Conservation (phyloP, 2,113 vertebrate genomes). For the Rhinolophus ferrumequinum region DNA sequence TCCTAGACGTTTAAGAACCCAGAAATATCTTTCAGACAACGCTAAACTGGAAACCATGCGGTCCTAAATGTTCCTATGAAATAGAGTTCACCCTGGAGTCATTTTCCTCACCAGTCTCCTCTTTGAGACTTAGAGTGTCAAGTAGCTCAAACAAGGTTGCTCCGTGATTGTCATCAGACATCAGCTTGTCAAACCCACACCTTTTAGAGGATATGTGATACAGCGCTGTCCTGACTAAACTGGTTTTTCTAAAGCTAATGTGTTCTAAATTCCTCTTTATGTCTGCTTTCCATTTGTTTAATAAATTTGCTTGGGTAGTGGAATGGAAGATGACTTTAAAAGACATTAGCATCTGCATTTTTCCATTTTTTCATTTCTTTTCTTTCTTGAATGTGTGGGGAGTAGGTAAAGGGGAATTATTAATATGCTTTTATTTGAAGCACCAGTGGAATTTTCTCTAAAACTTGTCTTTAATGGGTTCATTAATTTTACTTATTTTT, state of each 20-base stretch:
- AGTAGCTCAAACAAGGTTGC: neutral
- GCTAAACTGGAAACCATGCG: neutral
- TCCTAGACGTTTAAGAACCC: neutral
- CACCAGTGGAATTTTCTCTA: constrained; percentile 35
- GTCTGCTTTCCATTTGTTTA: constrained; percentile 37
- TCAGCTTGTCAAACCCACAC: neutral
- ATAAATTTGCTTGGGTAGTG: constrained; percentile 21
- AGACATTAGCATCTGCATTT: constrained; percentile 33
- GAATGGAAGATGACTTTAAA: constrained; percentile 16
- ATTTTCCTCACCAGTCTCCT: neutral
- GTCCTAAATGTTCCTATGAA: neutral
- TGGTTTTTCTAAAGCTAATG: constrained; percentile 19
- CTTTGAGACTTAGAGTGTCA: neutral
- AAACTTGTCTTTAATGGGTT: constrained; percentile 16
- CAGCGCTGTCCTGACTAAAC: neutral
- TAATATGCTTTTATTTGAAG: constrained; percentile 33
- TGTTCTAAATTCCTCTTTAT: neutral
- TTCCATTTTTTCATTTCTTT: neutral
- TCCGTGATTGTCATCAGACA: neutral
- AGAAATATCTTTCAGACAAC: neutral
- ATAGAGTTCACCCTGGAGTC: neutral
- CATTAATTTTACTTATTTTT: constrained; percentile 49
- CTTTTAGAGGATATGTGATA: constrained; percentile 1
- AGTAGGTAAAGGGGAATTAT: neutral
- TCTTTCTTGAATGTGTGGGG: neutral